phyloP scores from a whole-genome alignment of 1,140 invertebrate genomes.

The Stegodyphus mimosarum region DNA sequence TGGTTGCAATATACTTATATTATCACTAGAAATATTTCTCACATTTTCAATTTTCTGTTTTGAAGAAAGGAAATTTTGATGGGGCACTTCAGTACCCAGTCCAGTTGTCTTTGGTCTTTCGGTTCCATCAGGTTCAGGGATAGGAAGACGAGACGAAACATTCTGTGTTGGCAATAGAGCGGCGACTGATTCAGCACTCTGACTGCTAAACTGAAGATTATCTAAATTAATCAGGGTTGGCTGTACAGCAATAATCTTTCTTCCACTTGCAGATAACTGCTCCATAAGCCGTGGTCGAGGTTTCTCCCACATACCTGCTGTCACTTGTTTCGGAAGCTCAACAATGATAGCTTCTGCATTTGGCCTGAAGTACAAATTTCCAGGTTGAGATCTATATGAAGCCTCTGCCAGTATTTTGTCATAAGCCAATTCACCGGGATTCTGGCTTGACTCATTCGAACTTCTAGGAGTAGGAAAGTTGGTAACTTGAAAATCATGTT shows the following conservation, averaged over 20 bases:
- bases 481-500: too few species aligned
- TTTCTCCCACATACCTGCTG: constrained; percentile 45
- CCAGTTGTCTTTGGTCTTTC: not conserved
- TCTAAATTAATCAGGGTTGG: not conserved
- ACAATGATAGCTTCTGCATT: constrained; percentile 26
- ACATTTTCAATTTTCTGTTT: not conserved
- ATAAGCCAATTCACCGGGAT: not conserved
- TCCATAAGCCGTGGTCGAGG: constrained; percentile 18
- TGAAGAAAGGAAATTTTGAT: not conserved
- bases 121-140: not conserved
- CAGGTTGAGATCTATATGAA: not conserved
- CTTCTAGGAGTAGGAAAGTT: not conserved
- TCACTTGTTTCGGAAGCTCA: constrained; percentile 4
- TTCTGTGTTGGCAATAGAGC: not conserved
- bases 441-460: not conserved
- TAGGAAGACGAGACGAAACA: not conserved
- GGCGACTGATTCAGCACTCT: not conserved
- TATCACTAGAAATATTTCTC: not conserved
- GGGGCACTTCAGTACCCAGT: not conserved
- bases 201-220: not conserved
- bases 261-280: constrained; percentile 2
- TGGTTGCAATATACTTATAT: not conserved
- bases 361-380: not conserved
- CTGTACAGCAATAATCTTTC: not conserved
- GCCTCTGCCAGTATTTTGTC: not conserved